Base-by-base conservation (phyloP, 2,113 vertebrate species). In the Trogon melanurus region DNA sequence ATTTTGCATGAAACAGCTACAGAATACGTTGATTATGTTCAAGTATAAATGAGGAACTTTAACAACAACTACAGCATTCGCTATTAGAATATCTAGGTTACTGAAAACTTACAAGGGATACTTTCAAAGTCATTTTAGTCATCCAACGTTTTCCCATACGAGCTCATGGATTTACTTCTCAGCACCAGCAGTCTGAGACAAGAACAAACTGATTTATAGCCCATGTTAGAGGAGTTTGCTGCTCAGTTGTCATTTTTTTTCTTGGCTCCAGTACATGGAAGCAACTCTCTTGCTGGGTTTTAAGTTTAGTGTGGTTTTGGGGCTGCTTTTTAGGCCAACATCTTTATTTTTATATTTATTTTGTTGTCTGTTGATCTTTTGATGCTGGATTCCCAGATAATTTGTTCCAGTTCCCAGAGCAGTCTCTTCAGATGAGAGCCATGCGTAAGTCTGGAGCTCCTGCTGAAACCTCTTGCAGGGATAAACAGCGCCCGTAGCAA, bases 221-320 rank as follows among this genome's bases (percentile, higher is more conserved):
- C 30, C 36, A 13, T 26, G 61, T 22, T 89, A 70, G 45, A 67
- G 36, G 15, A 81, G 51, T 38, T 91, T 79, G 51, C 60, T 84
- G 57, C 61, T 91, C 61, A 25, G 44, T 53, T 65, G 44, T 80
- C 11, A n/a, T 44, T 81, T 75, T 54, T 70, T 51, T 80, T 93
- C 78, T 93, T 96, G 87, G 61, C 61, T 89, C 23, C 71, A 85
- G 79, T 36, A 89, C 57, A 85, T 87, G 61, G 84, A 95, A 89
- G 80, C 48, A 91, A 91, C 70, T 70, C 29, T 87, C 74, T 95
- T 79, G 34, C 45, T 94, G 78, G 8, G 8, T 89, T 89, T 54
- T 79, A 87, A 60, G 57, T 70, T 91, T 88, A 85, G 70, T 85
- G 76, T 79, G 67, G 58, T 82, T 96, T 93, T 4, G 34, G 54